phyloP scores from a whole-genome alignment of 2,113 vertebrate genomes.

The Gopherus evgoodei region DNA sequence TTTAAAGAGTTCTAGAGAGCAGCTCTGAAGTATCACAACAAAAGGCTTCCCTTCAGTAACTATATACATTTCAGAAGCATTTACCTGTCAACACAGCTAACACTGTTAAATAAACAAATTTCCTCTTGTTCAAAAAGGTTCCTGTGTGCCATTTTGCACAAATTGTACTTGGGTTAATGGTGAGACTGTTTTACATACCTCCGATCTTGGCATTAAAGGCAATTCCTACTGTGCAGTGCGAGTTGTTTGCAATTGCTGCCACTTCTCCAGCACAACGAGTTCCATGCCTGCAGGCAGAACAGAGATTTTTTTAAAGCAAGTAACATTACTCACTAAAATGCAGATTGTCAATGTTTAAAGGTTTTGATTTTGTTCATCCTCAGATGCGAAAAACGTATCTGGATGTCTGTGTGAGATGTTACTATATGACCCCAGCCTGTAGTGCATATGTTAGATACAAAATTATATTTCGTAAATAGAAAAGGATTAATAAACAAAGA shows the following conservation, averaged over 20 bases:
- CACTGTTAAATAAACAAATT: slow-evolving; percentile 4
- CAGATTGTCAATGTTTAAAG: slow-evolving; percentile 16
- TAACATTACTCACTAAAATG: background rate
- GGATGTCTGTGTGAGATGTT: background rate
- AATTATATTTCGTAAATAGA: background rate
- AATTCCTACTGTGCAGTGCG: slow-evolving; percentile 97
- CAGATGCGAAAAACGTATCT: background rate
- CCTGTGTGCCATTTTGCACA: slow-evolving; percentile 6
- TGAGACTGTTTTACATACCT: slow-evolving; percentile 83
- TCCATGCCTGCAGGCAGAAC: slow-evolving; percentile 90
- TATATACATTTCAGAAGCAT: background rate
- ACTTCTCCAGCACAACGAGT: slow-evolving; percentile 98
- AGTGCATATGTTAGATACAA: background rate
- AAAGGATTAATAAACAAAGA: background rate
- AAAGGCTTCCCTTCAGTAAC: background rate
- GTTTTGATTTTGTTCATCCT: background rate
- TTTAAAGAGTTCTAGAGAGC: background rate
- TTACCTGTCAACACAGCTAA: slow-evolving; percentile 21
- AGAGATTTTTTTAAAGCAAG: slow-evolving; percentile 75
- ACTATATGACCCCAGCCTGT: background rate
- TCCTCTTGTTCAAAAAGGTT: slow-evolving; percentile 24
- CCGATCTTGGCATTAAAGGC: slow-evolving; percentile 98
- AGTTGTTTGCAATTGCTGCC: slow-evolving; percentile 97
- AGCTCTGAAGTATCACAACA: background rate
- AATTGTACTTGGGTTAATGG: background rate